A percentile compares a stretch with the other conserved stretches of the same genome.
phyloP scores from a whole-genome alignment of 2,888 invertebrate species.

The Adelphocoris suturalis region DNA sequence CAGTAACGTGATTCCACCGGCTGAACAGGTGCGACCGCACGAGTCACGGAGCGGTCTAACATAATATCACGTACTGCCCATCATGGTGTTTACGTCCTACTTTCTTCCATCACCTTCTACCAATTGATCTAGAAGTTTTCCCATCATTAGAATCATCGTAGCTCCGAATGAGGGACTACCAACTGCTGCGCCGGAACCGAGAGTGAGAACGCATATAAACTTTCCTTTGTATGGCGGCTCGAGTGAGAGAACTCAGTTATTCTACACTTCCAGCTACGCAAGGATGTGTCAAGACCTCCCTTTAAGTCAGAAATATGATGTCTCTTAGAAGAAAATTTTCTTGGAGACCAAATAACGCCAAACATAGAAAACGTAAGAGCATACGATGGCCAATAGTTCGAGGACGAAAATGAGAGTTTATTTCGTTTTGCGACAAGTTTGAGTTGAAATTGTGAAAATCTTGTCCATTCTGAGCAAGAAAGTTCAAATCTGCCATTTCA shows the following conservation, averaged over 20 bases:
- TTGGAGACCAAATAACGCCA: too few species aligned
- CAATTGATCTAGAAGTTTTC: conserved; percentile 27
- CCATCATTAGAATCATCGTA: conserved; percentile 13
- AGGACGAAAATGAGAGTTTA: too few species aligned
- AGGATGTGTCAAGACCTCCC: too few species aligned
- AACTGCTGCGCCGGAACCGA: neutral
- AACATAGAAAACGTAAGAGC: too few species aligned
- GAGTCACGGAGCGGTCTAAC: neutral
- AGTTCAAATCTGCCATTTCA: too few species aligned
- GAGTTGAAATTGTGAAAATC: too few species aligned
- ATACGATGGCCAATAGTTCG: too few species aligned
- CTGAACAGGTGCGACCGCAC: conserved; percentile 13
- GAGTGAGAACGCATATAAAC: conserved; percentile 9
- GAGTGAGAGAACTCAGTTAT: neutral
- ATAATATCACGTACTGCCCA: conserved; percentile 29
- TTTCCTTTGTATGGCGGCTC: neutral
- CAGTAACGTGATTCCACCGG: neutral
- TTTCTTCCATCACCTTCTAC: conserved; percentile 36
- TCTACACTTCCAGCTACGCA: neutral
- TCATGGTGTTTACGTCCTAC: conserved; percentile 7
- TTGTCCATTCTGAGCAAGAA: too few species aligned
- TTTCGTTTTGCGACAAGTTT: too few species aligned
- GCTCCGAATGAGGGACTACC: neutral
- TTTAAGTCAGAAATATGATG: too few species aligned
- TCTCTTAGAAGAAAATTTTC: too few species aligned